These are phyloP conservation scores for Megaceryle torquata DNA, from an alignment of 2,113 vertebrate genomes.

Conservation along the genomic window DNA sequence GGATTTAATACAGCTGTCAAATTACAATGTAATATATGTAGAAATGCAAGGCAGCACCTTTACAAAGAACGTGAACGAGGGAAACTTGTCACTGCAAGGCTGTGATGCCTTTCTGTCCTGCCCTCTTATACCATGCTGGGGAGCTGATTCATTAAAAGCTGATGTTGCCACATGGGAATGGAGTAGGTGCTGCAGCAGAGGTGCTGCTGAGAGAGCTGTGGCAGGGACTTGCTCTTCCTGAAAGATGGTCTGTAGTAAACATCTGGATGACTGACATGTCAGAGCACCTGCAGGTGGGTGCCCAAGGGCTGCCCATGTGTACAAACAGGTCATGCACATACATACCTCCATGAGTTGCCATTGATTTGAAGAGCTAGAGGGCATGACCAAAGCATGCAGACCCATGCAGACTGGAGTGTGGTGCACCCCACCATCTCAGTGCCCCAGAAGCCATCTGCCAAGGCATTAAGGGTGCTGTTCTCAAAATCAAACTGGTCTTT, in stretches of 20 bases:
- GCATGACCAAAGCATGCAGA: not conserved
- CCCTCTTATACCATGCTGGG: not conserved
- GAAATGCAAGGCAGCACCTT: not conserved
- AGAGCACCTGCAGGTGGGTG: not conserved
- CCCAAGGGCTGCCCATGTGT: not conserved
- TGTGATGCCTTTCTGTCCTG: not conserved
- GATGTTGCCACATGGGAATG: accelerated
- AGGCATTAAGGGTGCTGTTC: not conserved
- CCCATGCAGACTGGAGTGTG: accelerated
- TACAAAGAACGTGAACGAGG: not conserved
- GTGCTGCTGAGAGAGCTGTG: not conserved
- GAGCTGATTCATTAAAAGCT: not conserved
- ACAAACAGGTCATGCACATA: not conserved
- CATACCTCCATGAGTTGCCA: not conserved
- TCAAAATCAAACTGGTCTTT: not conserved
- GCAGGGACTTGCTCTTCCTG: not conserved
- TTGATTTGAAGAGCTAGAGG: not conserved
- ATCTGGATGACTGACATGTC: not conserved
- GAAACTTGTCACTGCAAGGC: accelerated
- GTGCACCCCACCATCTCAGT: accelerated
- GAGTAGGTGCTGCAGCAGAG: not conserved
- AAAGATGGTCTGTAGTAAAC: not conserved
- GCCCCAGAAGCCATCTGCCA: not conserved
- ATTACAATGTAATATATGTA: not conserved
- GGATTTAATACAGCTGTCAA: not conserved